A percentile compares a stretch with the other conserved stretches of the same genome.
These are phyloP conservation scores for Drosophila mauritiana DNA, from an alignment of 1,140 invertebrate genomes.

Conservation along the genomic window DNA sequence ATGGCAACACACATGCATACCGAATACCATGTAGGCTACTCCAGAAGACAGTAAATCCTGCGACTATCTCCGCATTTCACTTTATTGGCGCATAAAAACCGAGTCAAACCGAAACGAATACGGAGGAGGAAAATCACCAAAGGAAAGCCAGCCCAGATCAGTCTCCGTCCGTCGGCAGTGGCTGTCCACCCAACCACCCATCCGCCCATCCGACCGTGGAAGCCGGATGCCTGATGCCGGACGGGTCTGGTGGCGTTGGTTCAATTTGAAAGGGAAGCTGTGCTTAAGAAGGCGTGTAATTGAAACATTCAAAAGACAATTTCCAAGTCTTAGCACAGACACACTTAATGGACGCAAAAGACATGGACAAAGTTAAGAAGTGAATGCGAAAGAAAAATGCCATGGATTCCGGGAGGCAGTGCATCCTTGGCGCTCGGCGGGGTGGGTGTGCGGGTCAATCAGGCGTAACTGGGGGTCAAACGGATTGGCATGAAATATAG, in stretches of 20 bases:
- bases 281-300: constrained; percentile 85
- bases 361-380: constrained; percentile 80
- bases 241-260: constrained; percentile 44
- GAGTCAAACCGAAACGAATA: constrained; percentile 52
- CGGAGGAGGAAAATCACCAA: constrained; percentile 9
- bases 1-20: constrained; percentile 23
- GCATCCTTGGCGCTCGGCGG: constrained; percentile 31
- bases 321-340: constrained; percentile 85
- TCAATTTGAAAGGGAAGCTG: constrained; percentile 84
- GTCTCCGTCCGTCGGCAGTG: constrained; percentile 29
- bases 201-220: constrained; percentile 41
- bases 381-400: constrained; percentile 81
- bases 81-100: constrained; percentile 80
- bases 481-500: constrained; percentile 65
- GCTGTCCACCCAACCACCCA: constrained; percentile 29
- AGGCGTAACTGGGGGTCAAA: constrained; percentile 74
- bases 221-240: constrained; percentile 5
- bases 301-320: constrained; percentile 85
- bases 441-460: constrained; percentile 56
- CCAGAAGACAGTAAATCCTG: constrained; percentile 71
- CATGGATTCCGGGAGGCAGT: constrained; percentile 39
- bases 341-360: constrained; percentile 84
- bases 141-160: constrained; percentile 44
- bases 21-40: constrained; percentile 59
- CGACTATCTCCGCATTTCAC: constrained; percentile 78